A percentile compares a stretch with the other conserved stretches of the same genome.
phyloP scores from a whole-genome alignment of 2,113 vertebrate species.

The Lophochroa leadbeateri region DNA sequence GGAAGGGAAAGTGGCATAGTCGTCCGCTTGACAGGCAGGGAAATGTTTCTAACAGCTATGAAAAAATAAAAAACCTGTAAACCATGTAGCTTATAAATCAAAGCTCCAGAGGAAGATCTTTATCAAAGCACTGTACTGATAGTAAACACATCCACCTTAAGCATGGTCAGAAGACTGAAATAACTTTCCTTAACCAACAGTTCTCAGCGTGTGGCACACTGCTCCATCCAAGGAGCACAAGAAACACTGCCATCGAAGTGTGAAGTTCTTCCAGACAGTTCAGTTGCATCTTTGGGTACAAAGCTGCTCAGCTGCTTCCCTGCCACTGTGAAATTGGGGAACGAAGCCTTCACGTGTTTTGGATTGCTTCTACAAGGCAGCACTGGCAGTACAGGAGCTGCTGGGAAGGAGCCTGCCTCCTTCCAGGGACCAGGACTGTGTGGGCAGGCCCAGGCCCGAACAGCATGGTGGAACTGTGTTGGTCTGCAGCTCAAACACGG shows the following conservation, averaged over 20 bases:
- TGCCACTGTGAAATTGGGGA: background rate
- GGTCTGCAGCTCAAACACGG: background rate
- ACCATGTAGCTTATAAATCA: background rate
- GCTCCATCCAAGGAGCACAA: background rate
- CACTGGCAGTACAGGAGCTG: background rate
- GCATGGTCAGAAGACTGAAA: background rate
- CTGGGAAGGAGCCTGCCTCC: background rate
- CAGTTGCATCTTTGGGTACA: background rate
- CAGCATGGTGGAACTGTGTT: fast-evolving
- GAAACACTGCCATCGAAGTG: background rate
- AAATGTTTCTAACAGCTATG: background rate
- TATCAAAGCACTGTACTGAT: background rate
- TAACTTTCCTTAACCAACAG: background rate
- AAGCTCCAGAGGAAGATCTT: background rate
- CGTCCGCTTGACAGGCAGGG: background rate
- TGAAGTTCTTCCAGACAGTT: background rate
- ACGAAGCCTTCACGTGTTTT: background rate
- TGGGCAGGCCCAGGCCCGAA: background rate
- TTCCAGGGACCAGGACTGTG: background rate
- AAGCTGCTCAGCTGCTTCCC: background rate
- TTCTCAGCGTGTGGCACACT: background rate
- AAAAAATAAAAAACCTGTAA: background rate
- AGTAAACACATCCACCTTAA: background rate
- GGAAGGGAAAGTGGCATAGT: background rate
- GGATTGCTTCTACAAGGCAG: background rate